phyloP scores from a whole-genome alignment of 2,888 invertebrate genomes.

The Hypselothyrea guttata region DNA sequence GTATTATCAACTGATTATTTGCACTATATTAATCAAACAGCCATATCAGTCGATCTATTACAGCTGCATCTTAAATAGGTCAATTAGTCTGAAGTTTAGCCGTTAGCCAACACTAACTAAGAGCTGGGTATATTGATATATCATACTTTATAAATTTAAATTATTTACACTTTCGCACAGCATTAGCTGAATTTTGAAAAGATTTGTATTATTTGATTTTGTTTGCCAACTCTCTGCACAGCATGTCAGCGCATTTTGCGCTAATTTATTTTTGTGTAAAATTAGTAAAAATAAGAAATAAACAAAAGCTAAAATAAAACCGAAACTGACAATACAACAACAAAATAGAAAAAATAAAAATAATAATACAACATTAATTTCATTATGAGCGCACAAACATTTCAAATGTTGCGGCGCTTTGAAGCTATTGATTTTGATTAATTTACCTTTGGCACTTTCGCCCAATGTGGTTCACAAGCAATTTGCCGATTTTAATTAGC shows the following conservation, averaged over 20 bases:
- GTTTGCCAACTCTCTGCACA: conserved; percentile 37
- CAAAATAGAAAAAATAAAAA: not conserved
- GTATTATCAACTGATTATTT: too few relatives aligned
- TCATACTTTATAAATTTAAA: not conserved
- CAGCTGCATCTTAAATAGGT: not conserved
- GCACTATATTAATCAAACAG: too few relatives aligned
- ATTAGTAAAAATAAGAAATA: not conserved
- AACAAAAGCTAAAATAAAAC: conserved; percentile 1
- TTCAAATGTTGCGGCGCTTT: conserved; percentile 57
- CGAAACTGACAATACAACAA: not conserved
- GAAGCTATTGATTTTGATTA: conserved; percentile 58
- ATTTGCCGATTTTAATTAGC: conserved; percentile 46
- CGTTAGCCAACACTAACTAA: not conserved
- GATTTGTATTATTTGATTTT: conserved; percentile 4
- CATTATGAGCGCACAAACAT: conserved; percentile 25
- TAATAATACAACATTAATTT: conserved; percentile 25
- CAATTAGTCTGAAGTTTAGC: too few relatives aligned
- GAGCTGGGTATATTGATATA: not conserved
- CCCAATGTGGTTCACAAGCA: conserved; percentile 39
- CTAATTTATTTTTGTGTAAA: conserved; percentile 43
- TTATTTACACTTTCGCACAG: conserved; percentile 24
- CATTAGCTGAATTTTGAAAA: too few relatives aligned
- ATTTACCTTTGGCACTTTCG: conserved; percentile 56
- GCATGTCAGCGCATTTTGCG: conserved; percentile 57
- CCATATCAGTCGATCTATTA: not conserved